Conservation (phyloP, 2,113 vertebrate species). For the Chloropsis cyanopogon region DNA sequence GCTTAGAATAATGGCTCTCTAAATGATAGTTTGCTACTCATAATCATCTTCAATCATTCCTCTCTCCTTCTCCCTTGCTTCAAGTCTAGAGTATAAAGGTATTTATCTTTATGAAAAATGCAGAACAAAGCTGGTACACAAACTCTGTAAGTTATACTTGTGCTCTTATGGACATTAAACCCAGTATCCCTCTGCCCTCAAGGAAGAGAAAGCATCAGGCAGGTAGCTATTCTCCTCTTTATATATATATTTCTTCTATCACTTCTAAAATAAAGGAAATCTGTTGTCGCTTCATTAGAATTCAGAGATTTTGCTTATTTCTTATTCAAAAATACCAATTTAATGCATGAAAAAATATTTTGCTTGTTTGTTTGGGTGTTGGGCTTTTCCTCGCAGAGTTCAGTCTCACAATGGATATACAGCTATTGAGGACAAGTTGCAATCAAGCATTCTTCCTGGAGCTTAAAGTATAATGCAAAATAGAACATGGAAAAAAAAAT, state of each 20-base stretch:
- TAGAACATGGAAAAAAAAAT: background rate
- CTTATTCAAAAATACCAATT: background rate
- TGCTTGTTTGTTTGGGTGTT: background rate
- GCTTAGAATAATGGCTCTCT: background rate
- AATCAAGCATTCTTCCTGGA: background rate
- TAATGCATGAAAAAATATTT: background rate
- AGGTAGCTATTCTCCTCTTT: background rate
- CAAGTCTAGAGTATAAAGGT: background rate
- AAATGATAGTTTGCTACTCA: background rate
- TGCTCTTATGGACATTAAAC: background rate
- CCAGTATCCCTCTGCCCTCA: background rate
- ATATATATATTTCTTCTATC: background rate
- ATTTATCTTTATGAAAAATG: background rate
- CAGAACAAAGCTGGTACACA: background rate
- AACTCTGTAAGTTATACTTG: background rate
- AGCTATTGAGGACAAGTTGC: background rate
- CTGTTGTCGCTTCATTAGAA: background rate
- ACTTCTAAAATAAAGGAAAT: background rate
- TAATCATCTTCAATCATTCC: background rate
- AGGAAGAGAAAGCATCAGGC: background rate
- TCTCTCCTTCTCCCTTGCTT: background rate
- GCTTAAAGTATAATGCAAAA: background rate
- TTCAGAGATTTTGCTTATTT: background rate
- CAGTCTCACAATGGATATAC: background rate
- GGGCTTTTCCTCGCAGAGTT: background rate